A percentile compares a stretch with the other conserved stretches of the same genome.
Evolutionary conservation across 1,140 invertebrate species (phyloP).

Genomic region (Pararge aegeria): DNA sequence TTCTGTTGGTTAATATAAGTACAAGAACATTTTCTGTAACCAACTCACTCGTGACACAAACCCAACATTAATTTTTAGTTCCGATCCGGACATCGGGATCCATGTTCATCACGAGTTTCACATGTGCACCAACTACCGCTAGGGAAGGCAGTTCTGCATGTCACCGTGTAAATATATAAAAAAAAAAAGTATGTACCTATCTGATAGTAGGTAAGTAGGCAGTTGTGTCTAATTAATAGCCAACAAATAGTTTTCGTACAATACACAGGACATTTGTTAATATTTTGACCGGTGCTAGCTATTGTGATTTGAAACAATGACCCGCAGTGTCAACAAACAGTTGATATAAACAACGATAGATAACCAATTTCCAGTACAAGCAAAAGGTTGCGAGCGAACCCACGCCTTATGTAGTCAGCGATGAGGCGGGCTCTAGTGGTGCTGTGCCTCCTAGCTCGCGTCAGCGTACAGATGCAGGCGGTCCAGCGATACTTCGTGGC

Average conservation of each 20-base stretch:
- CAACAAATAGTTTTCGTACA: neutral
- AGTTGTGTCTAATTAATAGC: no score
- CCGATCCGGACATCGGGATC: no score
- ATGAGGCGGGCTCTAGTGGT: constrained; percentile 44
- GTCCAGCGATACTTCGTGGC: constrained; percentile 35
- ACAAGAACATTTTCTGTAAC: no score
- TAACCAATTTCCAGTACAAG: constrained; percentile 46
- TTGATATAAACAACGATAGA: constrained; percentile 57
- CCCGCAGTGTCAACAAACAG: constrained; percentile 47
- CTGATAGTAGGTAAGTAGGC: no score
- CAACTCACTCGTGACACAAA: no score
- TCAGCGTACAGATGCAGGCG: constrained; percentile 30
- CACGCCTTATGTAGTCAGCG: constrained; percentile 40
- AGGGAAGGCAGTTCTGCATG: no score
- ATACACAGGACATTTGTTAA: constrained; percentile 58
- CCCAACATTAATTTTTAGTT: no score
- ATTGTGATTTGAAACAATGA: constrained; percentile 63
- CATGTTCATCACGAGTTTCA: no score
- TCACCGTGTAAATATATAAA: no score
- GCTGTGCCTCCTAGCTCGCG: constrained; percentile 36
- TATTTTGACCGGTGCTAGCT: constrained; percentile 25
- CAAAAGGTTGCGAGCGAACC: constrained; percentile 23
- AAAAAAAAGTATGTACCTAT: no score
- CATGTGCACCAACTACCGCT: no score
- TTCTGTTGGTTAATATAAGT: no score